Conservation (phyloP, 2,888 invertebrate species). For the Trichogramma dendrolimi region DNA sequence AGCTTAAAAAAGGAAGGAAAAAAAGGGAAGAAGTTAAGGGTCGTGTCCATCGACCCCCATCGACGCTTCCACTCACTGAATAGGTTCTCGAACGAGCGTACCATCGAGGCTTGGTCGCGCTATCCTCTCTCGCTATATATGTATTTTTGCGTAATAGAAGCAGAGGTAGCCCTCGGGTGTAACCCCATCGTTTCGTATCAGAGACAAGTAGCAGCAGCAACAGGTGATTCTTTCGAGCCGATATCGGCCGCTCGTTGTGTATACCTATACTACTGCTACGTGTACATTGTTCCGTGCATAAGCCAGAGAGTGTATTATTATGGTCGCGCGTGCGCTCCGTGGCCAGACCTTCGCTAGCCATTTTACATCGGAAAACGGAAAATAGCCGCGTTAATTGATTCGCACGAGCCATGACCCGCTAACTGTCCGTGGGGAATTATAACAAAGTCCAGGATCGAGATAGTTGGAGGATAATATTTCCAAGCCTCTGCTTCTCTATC, state of each 20-base stretch:
- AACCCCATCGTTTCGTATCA: conserved; percentile 47
- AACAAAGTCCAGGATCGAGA: too few relatives aligned
- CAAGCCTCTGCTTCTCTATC: too few relatives aligned
- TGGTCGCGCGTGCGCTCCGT: too few relatives aligned
- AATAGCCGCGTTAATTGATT: conserved; percentile 21
- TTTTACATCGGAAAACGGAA: conserved; percentile 13
- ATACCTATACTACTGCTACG: too few relatives aligned
- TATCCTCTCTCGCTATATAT: conserved; percentile 9
- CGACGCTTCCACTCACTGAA: conserved; percentile 43
- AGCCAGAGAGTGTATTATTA: too few relatives aligned
- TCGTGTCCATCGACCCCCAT: conserved; percentile 40
- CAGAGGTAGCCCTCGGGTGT: conserved; percentile 40
- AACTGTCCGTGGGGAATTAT: too few relatives aligned
- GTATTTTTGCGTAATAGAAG: conserved; percentile 4
- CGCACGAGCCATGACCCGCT: background rate
- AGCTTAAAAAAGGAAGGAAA: conserved; percentile 16
- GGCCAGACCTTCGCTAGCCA: background rate
- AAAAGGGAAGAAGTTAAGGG: conserved; percentile 41
- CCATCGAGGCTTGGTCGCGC: conserved; percentile 36
- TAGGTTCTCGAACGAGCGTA: conserved; percentile 32
- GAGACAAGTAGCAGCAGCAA: conserved; percentile 41
- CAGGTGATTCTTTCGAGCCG: conserved; percentile 50
- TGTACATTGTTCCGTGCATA: too few relatives aligned
- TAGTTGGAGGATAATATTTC: too few relatives aligned
- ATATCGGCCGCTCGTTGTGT: conserved; percentile 40